Evolutionary conservation across 1,140 invertebrate genomes (phyloP).

Genomic region (Ceratina australensis): DNA sequence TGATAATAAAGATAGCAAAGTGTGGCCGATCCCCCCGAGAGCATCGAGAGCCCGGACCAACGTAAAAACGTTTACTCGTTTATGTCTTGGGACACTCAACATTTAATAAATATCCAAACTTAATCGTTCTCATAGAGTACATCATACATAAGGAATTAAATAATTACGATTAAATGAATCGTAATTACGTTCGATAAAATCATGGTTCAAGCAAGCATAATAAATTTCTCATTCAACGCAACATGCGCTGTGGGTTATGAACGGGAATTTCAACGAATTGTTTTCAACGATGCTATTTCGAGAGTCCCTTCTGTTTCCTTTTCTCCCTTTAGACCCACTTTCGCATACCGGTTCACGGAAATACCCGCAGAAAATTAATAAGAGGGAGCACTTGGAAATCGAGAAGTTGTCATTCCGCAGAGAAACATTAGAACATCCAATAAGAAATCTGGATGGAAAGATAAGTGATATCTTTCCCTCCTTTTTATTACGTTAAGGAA

Average conservation of each 20-base stretch:
- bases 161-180: too few species aligned
- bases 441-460: not conserved
- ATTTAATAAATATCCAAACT: too few species aligned
- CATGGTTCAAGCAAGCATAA: too few species aligned
- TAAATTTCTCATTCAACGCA: too few species aligned
- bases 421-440: conserved; percentile 5
- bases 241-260: too few species aligned
- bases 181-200: too few species aligned
- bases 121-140: too few species aligned
- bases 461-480: not conserved
- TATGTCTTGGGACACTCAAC: not conserved
- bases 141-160: too few species aligned
- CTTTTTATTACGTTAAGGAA: not conserved
- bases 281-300: conserved; percentile 37
- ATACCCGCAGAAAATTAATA: not conserved
- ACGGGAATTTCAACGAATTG: not conserved
- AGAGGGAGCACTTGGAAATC: not conserved
- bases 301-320: not conserved
- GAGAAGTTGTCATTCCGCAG: not conserved
- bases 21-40: not conserved
- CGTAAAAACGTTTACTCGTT: conserved; percentile 22
- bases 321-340: too few species aligned
- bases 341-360: not conserved
- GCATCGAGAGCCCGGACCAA: not conserved
- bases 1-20: conserved; percentile 21